Conservation (phyloP, 2,888 invertebrate species). For the Seira musarum region DNA sequence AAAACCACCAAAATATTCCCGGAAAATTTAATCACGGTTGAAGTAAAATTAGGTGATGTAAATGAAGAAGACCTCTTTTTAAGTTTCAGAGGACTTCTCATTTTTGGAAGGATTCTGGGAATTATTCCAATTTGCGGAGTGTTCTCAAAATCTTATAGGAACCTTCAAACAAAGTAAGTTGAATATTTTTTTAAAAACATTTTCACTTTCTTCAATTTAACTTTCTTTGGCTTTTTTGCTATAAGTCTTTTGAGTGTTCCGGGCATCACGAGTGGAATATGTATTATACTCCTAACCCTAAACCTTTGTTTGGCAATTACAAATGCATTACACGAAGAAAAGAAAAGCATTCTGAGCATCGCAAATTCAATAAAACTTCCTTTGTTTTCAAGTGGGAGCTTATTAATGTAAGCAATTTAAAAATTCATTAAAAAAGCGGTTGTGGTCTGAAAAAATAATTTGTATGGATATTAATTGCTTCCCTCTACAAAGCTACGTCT, state of each 20-base stretch:
- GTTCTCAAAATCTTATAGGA: conserved; percentile 24
- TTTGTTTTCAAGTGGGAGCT: conserved; percentile 21
- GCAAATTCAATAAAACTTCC: conserved; percentile 25
- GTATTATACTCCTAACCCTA: conserved; percentile 5
- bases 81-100: conserved; percentile 25
- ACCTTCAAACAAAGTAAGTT: neutral
- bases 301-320: conserved; percentile 1
- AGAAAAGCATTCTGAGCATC: conserved; percentile 26
- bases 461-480: no score
- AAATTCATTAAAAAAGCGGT: neutral
- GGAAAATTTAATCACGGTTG: no score
- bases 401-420: conserved; percentile 28
- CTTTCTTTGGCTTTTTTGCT: neutral
- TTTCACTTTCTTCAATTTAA: neutral
- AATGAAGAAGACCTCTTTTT: neutral
- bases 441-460: no score
- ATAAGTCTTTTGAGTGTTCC: conserved; percentile 17
- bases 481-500: conserved; percentile 14
- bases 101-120: conserved; percentile 46
- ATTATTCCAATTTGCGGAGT: conserved; percentile 43
- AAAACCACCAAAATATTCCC: no score
- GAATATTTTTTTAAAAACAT: neutral
- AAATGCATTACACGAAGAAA: neutral
- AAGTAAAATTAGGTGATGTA: no score
- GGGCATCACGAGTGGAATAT: conserved; percentile 1